Evolutionary conservation across 92 coral and sea anemone genomes (phyloP), one percentile per base, ranked within the genome.

Genomic region (Isaurus tuberculatus): DNA sequence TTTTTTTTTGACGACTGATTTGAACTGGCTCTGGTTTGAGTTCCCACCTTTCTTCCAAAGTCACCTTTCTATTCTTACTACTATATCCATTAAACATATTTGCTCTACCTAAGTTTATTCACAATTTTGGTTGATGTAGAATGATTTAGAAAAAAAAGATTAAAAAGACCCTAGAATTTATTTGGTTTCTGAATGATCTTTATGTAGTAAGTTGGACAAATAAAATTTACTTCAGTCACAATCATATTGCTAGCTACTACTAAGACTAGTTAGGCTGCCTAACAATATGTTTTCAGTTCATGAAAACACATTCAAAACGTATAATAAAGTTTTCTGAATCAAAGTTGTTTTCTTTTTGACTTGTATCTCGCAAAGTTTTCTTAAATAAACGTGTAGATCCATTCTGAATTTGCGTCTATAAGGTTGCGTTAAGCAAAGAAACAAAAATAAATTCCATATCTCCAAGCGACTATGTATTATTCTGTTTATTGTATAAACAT

Each of bases 231-330:
- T 26, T 63, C n/a, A 29, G 27, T 5, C 34, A 26, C 4, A 23
- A 63, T 16, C 69, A 63, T 25, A 63, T 22, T 10, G 19, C 14
- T 16, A 11, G 68, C 32, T 28, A 22, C 66, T 60, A 25, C 26
- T n/a, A n/a, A n/a, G n/a, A 60, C 17, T 75, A 55, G 82, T 13
- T 77, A 77, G 82, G 82, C 37, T 6, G 70, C 70, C 28, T 77
- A 77, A 19, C 15, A 20, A 77, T 57, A 30, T 77, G 82, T 77
- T 77, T 42, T 72, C 78, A 44, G 60, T 44, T 42, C 61, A 34
- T 77, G 70, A 77, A 77, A 27, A 77, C 70, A n/a, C 55, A 37
- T 77, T 58, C 43, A 16, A 60, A 53, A 57, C 40, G 43, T 40
- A 77, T 42, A 77, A 77, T 77, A 77, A 77, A 77, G 23, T 34